A percentile compares a stretch with the other conserved stretches of the same genome.
These are phyloP conservation scores for Andricus curvator DNA, from an alignment of 2,888 invertebrate species.

Conservation along the genomic window DNA sequence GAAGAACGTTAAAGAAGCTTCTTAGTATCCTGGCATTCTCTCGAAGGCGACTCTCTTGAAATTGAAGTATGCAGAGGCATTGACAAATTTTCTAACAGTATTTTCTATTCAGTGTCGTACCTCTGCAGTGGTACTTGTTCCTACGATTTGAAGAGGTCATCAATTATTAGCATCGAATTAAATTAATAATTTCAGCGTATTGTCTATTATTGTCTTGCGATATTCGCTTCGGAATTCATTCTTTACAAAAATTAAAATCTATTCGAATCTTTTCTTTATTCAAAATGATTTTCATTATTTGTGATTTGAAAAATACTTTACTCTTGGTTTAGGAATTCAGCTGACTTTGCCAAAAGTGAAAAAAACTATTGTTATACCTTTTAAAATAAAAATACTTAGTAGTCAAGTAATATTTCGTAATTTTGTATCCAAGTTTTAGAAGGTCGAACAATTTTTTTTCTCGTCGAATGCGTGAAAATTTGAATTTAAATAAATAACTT, in stretches of 20 bases:
- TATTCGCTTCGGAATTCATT: not conserved
- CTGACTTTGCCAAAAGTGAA: not conserved
- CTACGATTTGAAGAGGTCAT: not conserved
- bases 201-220: not conserved
- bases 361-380: constrained; percentile 2
- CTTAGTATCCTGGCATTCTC: not conserved
- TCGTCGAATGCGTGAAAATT: not conserved
- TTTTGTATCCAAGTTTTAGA: constrained; percentile 25
- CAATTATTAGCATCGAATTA: constrained; percentile 3
- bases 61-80: constrained; percentile 10
- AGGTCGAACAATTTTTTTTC: constrained; percentile 5
- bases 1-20: not conserved
- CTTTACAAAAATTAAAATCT: not conserved
- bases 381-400: constrained; percentile 26
- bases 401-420: constrained; percentile 21
- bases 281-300: not conserved
- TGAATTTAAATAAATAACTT: not conserved
- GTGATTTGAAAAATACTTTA: not conserved
- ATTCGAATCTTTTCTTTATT: not conserved
- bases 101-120: constrained; percentile 5
- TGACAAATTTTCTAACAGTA: not conserved
- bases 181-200: constrained; percentile 2
- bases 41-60: not conserved
- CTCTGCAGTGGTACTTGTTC: not conserved
- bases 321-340: not conserved